phyloP scores from a whole-genome alignment of 2,113 vertebrate species.

The Perognathus longimembris region DNA sequence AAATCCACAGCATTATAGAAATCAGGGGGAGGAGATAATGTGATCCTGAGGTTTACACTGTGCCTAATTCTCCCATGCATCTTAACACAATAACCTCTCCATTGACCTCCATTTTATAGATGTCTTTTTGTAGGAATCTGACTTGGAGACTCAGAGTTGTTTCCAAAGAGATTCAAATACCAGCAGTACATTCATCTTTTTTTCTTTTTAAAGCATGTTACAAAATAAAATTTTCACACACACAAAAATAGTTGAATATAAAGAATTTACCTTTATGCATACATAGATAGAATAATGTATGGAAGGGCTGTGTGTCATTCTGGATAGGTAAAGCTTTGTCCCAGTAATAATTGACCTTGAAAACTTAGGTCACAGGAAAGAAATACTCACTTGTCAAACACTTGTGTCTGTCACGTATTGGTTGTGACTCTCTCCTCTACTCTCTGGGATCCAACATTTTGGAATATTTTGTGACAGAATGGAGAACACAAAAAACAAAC shows the following conservation, averaged over 20 bases:
- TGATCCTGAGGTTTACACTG: neutral
- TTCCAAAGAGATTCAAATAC: constrained; percentile 14
- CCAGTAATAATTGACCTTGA: neutral
- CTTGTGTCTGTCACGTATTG: neutral
- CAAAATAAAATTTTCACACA: neutral
- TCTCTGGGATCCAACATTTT: neutral
- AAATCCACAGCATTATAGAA: neutral
- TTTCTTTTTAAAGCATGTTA: neutral
- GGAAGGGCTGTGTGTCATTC: neutral
- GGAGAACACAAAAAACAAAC: neutral
- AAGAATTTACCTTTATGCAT: neutral
- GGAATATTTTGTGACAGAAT: neutral
- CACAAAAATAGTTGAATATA: neutral
- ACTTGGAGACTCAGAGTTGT: constrained; percentile 33
- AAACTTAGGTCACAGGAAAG: neutral
- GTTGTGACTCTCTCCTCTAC: neutral
- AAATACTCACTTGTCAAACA: neutral
- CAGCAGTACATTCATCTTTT: neutral
- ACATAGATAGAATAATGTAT: neutral
- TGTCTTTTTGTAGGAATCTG: constrained; percentile 16
- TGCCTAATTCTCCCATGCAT: neutral
- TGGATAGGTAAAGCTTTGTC: neutral
- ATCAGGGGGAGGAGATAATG: neutral
- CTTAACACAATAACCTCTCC: constrained; percentile 15
- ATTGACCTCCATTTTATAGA: neutral